Conservation (phyloP, 2,797 vertebrate species). For the Sandelia bainsii region DNA sequence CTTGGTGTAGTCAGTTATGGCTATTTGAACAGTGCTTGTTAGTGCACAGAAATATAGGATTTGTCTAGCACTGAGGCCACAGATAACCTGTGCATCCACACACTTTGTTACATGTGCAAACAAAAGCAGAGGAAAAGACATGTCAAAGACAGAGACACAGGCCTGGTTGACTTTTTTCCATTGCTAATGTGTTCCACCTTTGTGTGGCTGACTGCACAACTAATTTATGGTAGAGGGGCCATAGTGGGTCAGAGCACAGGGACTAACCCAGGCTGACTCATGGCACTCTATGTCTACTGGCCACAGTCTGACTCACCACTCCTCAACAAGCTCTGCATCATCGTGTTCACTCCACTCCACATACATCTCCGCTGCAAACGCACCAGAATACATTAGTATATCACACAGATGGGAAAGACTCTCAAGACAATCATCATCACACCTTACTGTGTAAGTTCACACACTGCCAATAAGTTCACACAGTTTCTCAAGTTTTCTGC, state of each 20-base stretch:
- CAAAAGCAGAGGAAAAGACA: not conserved
- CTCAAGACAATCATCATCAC: constrained; percentile 34
- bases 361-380: constrained; percentile 12
- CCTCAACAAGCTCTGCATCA: constrained; percentile 44
- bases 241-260: constrained; percentile 57
- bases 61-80: not conserved
- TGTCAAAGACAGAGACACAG: not conserved
- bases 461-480: constrained; percentile 39
- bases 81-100: not conserved
- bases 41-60: not conserved
- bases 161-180: constrained; percentile 37
- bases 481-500: constrained; percentile 14
- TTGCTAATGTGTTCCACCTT: constrained; percentile 63
- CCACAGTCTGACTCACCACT: constrained; percentile 64
- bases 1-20: not conserved
- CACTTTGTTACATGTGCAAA: constrained; percentile 17
- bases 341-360: constrained; percentile 58
- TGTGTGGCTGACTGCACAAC: constrained; percentile 59
- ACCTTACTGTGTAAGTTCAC: constrained; percentile 33
- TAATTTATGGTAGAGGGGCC: constrained; percentile 54
- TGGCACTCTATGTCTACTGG: constrained; percentile 47
- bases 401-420: constrained; percentile 36
- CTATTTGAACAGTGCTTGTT: not conserved
- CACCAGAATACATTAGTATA: constrained; percentile 44
- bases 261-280: constrained; percentile 68